Evolutionary conservation across 2,113 vertebrate genomes (phyloP), one percentile per base, ranked within the genome.

Genomic region (Dasyprocta punctata): DNA sequence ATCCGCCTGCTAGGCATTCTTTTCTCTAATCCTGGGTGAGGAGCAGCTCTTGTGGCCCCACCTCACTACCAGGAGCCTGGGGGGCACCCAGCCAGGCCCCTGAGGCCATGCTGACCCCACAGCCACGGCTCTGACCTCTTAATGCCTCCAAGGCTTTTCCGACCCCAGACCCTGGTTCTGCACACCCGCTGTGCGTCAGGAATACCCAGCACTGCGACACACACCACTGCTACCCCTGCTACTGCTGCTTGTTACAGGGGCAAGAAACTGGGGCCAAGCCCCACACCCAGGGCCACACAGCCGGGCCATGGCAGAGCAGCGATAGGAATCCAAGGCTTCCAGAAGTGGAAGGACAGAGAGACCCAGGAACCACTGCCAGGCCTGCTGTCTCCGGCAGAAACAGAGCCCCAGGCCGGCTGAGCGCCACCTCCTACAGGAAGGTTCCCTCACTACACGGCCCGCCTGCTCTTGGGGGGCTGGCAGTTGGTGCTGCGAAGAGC

Each of bases 201-300:
- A n/a, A 41, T 2, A 10, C 14, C 69, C 28, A 14, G 24, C 63
- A 49, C 20, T 1, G 12, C 26, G 47, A 63, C 38, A 26, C 7
- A 22, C 0, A 22, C 61, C 38, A 1, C 54, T 77, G 30, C 26
- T 4, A 2, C 30, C 54, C 60, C 33, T 5, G 8, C 11, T 2
- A 4, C 0, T 5, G 0, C 19, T 86, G 65, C 89, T 86, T 17
- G 20, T 36, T 19, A 85, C 0, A 83, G 56, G 73, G 13, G 24
- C 20, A 33, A 38, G 30, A 71, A n/a, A n/a, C 33, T 36, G 33
- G 26, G 19, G 82, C 26, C 41, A 22, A 54, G 58, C 8, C 1
- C 44, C 41, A 16, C 9, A 58, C 38, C 86, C 44, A 54, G 36
- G 67, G 65, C 56, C 47, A 86, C 49, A 49, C 9, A 67, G 87